Conservation (phyloP, 2,113 vertebrate species). For the Hyperoodon ampullatus region DNA sequence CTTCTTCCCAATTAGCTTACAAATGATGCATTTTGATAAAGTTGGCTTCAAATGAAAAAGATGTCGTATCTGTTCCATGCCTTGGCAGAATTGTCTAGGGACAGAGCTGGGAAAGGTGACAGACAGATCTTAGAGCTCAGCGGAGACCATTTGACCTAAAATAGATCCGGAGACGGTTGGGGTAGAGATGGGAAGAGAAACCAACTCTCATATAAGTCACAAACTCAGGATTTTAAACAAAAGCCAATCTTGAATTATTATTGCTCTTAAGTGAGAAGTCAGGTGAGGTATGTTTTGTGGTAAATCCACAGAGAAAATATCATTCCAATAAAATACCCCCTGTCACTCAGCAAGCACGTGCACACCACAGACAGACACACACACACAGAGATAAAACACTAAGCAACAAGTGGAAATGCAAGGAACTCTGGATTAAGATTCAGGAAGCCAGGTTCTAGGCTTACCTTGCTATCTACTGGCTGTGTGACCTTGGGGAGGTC, state of each 20-base stretch:
- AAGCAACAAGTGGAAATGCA: background rate
- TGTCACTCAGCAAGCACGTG: background rate
- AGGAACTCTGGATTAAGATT: background rate
- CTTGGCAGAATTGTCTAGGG: background rate
- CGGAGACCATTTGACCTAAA: background rate
- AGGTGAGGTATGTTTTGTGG: background rate
- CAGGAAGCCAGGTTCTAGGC: background rate
- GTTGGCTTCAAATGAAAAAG: constrained; percentile 42
- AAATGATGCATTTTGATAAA: constrained; percentile 33
- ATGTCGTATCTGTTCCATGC: background rate
- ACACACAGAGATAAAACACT: background rate
- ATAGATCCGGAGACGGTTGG: background rate
- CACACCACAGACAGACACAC: background rate
- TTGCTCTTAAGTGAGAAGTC: background rate
- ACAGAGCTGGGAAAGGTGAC: background rate
- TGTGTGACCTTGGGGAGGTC: background rate
- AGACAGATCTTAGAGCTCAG: background rate
- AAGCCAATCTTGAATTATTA: background rate
- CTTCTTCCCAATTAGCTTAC: background rate
- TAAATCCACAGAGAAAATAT: background rate
- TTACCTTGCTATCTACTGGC: background rate
- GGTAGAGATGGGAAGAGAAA: background rate
- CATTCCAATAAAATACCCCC: background rate
- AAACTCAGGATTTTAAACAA: background rate
- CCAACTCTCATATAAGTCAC: background rate